Percentiles rank a stretch among this genome's conserved stretches.
These are phyloP conservation scores for Furcula furcula DNA, from an alignment of 2,888 invertebrate genomes.

Conservation along the genomic window DNA sequence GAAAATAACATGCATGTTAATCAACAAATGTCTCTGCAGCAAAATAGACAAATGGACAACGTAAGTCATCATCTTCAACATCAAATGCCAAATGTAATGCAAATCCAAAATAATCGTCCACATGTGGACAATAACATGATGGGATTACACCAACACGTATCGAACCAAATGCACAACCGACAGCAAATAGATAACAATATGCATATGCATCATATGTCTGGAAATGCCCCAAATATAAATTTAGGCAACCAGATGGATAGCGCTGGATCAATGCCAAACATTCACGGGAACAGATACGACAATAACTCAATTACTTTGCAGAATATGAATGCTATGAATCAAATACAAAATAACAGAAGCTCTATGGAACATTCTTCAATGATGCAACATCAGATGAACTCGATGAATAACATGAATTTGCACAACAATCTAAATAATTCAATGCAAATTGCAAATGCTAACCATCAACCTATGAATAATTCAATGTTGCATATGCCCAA, in stretches of 20 bases:
- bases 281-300: constrained; percentile 68
- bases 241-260: constrained; percentile 65
- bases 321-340: constrained; percentile 66
- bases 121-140: constrained; percentile 67
- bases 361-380: constrained; percentile 68
- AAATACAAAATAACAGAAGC: constrained; percentile 66
- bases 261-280: constrained; percentile 52
- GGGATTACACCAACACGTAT: constrained; percentile 69
- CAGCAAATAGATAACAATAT: constrained; percentile 67
- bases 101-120: constrained; percentile 65
- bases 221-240: constrained; percentile 56
- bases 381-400: constrained; percentile 72
- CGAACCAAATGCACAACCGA: constrained; percentile 72
- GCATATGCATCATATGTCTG: constrained; percentile 73
- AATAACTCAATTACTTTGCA: constrained; percentile 64
- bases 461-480: constrained; percentile 64
- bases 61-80: constrained; percentile 68
- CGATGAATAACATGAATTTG: constrained; percentile 69
- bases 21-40: constrained; percentile 68
- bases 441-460: constrained; percentile 66
- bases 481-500: constrained; percentile 70
- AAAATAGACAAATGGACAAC: constrained; percentile 69
- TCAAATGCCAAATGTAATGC: constrained; percentile 73
- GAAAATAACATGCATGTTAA: constrained; percentile 69
- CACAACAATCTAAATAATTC: constrained; percentile 60